Conservation (phyloP, 2,113 vertebrate genomes). For the Bubalus kerabau region DNA sequence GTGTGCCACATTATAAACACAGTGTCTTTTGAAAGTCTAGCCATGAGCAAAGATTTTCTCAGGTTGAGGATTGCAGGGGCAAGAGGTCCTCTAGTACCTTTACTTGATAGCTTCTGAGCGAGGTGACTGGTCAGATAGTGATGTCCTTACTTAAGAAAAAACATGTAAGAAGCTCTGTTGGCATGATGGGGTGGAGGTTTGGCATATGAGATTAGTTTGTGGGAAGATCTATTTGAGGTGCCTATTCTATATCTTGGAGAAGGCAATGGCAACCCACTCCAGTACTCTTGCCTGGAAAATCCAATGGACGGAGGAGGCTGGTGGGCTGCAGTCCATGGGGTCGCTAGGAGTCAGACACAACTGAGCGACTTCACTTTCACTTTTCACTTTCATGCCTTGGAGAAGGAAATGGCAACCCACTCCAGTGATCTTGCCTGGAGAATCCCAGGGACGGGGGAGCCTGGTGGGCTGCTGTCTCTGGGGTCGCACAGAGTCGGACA, state of each 20-base stretch:
- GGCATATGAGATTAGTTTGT: background rate
- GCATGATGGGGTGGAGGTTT: background rate
- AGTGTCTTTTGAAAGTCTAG: background rate
- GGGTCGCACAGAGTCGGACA: no score
- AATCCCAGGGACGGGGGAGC: no score
- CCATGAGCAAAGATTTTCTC: background rate
- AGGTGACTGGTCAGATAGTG: background rate
- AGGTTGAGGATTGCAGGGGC: background rate
- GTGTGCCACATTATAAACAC: background rate
- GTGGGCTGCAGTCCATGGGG: no score
- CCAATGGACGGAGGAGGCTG: no score
- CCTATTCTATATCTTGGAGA: background rate
- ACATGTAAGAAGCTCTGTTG: background rate
- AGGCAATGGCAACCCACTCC: no score
- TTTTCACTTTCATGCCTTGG: no score
- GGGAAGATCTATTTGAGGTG: background rate
- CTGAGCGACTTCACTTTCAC: no score
- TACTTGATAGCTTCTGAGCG: background rate
- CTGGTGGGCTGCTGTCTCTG: no score
- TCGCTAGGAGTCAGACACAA: no score
- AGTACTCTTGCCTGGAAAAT: no score
- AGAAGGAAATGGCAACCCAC: no score
- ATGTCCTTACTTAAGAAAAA: background rate
- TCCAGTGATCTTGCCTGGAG: no score
- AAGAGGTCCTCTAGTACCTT: background rate